These are phyloP conservation scores for Adelosebastes latens DNA, from an alignment of 2,797 vertebrate genomes.

Conservation along the genomic window DNA sequence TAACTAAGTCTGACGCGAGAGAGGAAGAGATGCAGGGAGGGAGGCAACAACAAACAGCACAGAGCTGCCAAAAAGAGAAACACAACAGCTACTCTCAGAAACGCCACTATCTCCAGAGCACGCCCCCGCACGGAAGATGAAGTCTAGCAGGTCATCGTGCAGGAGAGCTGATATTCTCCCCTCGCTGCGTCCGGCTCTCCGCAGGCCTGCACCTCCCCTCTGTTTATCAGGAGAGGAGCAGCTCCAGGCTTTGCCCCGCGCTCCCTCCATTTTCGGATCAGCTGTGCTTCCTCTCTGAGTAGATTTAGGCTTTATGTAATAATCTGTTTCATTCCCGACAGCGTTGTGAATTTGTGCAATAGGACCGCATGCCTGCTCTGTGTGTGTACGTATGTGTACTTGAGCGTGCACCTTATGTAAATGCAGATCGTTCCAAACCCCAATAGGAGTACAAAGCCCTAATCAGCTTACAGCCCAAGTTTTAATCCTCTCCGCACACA, in stretches of 20 bases:
- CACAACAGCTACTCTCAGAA: constrained; percentile 4
- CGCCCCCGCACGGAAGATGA: constrained; percentile 22
- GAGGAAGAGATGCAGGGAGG: constrained; percentile 12
- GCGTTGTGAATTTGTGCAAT: constrained; percentile 44
- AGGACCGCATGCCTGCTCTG: constrained; percentile 11
- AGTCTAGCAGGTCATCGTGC: constrained; percentile 55
- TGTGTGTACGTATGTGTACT: constrained; percentile 11
- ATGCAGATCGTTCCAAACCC: constrained; percentile 74
- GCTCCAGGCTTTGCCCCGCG: constrained; percentile 47
- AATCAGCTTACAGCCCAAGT: constrained; percentile 79
- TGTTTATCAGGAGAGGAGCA: constrained; percentile 59
- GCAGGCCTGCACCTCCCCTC: constrained; percentile 30
- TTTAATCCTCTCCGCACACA: constrained; percentile 76
- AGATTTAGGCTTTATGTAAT: constrained; percentile 74
- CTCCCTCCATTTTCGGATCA: constrained; percentile 61
- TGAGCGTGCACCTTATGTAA: constrained; percentile 71
- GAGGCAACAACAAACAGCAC: constrained; percentile 11
- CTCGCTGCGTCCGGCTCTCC: constrained; percentile 23
- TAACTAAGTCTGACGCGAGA: constrained; percentile 66
- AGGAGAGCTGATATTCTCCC: constrained; percentile 49
- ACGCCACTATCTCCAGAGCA: constrained; percentile 11
- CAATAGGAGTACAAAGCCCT: constrained; percentile 74
- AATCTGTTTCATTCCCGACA: constrained; percentile 55
- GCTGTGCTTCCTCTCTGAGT: constrained; percentile 60
- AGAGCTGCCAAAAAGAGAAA: not conserved